These are phyloP conservation scores for Hyles euphorbiae DNA, from an alignment of 1,140 invertebrate species.

Conservation along the genomic window DNA sequence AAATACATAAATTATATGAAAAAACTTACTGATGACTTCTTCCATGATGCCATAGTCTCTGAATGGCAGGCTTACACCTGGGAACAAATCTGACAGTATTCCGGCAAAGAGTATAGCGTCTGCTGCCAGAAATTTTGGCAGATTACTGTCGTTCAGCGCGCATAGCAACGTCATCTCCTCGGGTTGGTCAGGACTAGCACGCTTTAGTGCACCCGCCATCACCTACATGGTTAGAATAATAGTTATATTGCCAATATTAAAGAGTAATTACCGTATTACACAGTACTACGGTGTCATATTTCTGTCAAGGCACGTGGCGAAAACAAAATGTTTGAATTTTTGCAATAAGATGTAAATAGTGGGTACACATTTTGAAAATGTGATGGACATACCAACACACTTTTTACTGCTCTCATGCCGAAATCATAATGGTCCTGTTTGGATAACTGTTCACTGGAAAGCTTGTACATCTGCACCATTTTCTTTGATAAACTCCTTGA, in stretches of 20 bases:
- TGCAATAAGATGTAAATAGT: too few species aligned
- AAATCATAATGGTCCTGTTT: conserved; percentile 97
- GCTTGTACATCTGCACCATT: conserved; percentile 94
- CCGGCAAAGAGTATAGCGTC: conserved; percentile 91
- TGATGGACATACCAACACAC: conserved; percentile 73
- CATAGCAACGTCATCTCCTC: conserved; percentile 88
- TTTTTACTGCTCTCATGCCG: conserved; percentile 88
- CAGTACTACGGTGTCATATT: too few species aligned
- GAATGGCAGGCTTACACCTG: conserved; percentile 85
- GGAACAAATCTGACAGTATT: conserved; percentile 93
- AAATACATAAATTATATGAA: too few species aligned
- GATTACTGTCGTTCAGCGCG: conserved; percentile 92
- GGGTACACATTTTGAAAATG: background rate
- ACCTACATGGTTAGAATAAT: conserved; percentile 69
- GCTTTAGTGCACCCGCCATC: conserved; percentile 92
- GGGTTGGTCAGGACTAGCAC: conserved; percentile 87
- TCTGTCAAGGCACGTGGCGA: too few species aligned
- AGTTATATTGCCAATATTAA: too few species aligned
- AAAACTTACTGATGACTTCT: conserved; percentile 74
- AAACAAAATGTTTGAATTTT: too few species aligned
- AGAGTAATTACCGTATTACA: too few species aligned
- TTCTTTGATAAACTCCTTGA: conserved; percentile 90
- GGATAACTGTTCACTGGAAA: conserved; percentile 94
- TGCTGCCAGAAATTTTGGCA: conserved; percentile 93
- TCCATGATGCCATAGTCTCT: conserved; percentile 87